Evolutionary conservation across 2,797 vertebrate genomes (phyloP).

Genomic region (Tarsius wallacei): DNA sequence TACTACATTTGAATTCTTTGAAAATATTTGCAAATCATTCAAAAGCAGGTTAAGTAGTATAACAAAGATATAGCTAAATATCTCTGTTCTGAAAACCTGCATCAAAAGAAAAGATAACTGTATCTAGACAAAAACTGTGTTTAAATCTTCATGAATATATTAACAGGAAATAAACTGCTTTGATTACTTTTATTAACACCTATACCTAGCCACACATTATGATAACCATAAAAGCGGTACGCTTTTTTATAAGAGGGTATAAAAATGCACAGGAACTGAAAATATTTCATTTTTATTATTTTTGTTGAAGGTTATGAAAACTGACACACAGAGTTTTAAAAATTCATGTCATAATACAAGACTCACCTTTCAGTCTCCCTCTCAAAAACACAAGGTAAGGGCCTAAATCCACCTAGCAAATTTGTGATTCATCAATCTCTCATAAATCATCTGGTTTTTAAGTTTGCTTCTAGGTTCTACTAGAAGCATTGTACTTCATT

Average conservation of each 20-base stretch:
- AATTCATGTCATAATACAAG: not conserved
- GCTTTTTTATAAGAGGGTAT: not conserved
- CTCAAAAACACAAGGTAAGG: not conserved
- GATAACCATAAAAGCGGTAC: not conserved
- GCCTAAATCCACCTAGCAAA: not conserved
- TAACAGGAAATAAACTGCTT: not conserved
- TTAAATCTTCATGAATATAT: constrained; percentile 48
- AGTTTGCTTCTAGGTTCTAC: not conserved
- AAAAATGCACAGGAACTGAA: not conserved
- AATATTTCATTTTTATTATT: constrained; percentile 61
- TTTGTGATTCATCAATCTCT: constrained; percentile 36
- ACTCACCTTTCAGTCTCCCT: not conserved
- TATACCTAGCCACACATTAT: not conserved
- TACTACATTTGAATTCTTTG: not conserved
- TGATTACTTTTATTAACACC: not conserved
- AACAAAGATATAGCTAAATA: not conserved
- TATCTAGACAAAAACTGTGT: not conserved
- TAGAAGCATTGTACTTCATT: constrained; percentile 23
- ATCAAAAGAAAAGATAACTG: not conserved
- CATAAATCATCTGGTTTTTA: constrained; percentile 37
- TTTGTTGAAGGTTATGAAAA: constrained; percentile 20
- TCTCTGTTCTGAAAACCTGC: not conserved
- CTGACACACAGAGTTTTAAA: not conserved
- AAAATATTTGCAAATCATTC: not conserved
- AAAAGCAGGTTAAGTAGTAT: not conserved